Conservation (phyloP, 2,797 vertebrate species). For the Spinus pinus region DNA sequence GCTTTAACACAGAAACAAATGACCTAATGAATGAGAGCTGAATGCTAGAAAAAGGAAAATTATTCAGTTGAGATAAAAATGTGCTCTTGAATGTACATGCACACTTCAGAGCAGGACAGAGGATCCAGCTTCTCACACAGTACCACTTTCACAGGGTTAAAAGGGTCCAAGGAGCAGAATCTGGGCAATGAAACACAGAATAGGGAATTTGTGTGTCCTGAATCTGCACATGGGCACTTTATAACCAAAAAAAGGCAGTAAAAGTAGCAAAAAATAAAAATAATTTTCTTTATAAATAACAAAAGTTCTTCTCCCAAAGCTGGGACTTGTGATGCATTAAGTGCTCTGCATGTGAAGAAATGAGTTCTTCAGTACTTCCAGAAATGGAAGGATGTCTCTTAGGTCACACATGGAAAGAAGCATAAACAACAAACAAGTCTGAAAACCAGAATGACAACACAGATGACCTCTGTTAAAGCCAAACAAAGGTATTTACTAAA, state of each 20-base stretch:
- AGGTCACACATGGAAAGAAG: background rate
- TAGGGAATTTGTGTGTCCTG: background rate
- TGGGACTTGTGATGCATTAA: background rate
- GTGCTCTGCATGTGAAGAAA: background rate
- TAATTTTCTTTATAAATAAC: background rate
- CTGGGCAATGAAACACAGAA: background rate
- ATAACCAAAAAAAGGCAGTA: background rate
- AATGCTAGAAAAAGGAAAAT: background rate
- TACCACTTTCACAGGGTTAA: background rate
- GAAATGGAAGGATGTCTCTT: background rate
- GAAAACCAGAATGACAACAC: background rate
- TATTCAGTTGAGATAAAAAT: background rate
- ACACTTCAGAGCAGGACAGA: background rate
- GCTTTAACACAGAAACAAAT: background rate
- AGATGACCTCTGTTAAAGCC: conserved; percentile 1
- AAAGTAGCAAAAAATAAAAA: background rate
- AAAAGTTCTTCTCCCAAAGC: background rate
- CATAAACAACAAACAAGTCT: background rate
- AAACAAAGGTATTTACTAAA: background rate
- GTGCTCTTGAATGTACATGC: background rate
- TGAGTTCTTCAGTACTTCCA: background rate
- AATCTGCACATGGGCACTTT: no score
- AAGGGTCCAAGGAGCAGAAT: background rate
- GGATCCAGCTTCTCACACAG: background rate
- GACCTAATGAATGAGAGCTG: background rate